Base-by-base conservation (phyloP, 1,140 invertebrate genomes). In the Drosophila sproati region DNA sequence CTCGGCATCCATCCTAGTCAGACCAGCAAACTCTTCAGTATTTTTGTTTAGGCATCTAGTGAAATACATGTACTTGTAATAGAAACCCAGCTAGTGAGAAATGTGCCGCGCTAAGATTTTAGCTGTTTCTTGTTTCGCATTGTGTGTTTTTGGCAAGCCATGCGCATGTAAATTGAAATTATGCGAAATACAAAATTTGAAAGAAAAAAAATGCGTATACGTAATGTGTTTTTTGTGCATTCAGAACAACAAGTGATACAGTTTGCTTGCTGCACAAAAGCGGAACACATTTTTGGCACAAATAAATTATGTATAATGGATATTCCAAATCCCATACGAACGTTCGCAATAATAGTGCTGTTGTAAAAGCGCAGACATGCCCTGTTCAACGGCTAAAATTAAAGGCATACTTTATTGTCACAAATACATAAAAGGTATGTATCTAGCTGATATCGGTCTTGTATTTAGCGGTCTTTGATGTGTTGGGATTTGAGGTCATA, bases 171-270 rank as follows among this genome's bases (percentile, higher is more conserved):
- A 78, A 75, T 78, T 72, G 39, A 41, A 83, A 77, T 73, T 78
- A 82, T 82, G 76, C 71, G 62, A 56, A 69, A 59, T 63, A 39
- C 39, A 68, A 68, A 62, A 69, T 28, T 54, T 37, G 31, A 28
- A 50, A 20, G 20, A 20, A 20, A 20, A 20, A 4, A 45, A 73
- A 43, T 80, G 77, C 80, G 80, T 83, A 85, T 83, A 77, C 81
- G 68, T 80, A 80, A 80, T 83, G 68, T 77, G 63, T 68, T 78
- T 68, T 63, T 66, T 83, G 68, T 77, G 63, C 73, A 82, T 68
- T 63, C 70, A 50, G 75, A 82, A 76, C 81, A 83, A 77, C 77
- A 83, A 83, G 80, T 83, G 67, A 45, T 73, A 68, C 32, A 57
- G 48, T 60, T 60, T 39, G n/a, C 20, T 43, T 43, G n/a, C 41